Base-by-base conservation (phyloP, 2,113 vertebrate genomes). In the Heterocephalus glaber region DNA sequence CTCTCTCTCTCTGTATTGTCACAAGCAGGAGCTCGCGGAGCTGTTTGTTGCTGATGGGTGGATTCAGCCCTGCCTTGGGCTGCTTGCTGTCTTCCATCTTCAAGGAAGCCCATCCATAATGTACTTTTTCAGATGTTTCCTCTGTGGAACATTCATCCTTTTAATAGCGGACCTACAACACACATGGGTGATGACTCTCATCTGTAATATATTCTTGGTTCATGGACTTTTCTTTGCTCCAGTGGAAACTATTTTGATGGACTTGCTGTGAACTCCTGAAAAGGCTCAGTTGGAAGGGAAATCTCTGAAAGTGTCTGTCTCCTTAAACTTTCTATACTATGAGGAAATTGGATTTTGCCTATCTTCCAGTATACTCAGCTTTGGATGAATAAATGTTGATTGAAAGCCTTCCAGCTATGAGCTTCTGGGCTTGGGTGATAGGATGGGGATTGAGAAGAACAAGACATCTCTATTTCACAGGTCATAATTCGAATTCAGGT, bases 191-290 rank as follows among this genome's bases (percentile, higher is more conserved):
- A 79, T 4, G 81, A 82, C 65, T 93, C 61, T 86, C 87, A 68
- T 95, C 63, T 84, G 54, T 95, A 89, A 95, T 33, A 13, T 74
- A 54, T 95, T 93, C 76, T 0, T 0, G 65, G 82, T 88, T 58
- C 93, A 49, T 14, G 16, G 86, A 60, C 82, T 94, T 96, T 44
- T 89, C 79, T 94, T 93, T 92, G 86, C 60, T 97, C 35, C 90
- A 90, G 60, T 80, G 92, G 38, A 96, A 97, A 97, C 87, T 86
- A 92, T 94, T 97, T 88, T 93, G 90, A 92, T 92, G 94, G 96
- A 93, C 47, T 92, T 92, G 66, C 81, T 89, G 77, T 85, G 58
- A 49, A 89, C 28, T 96, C 44, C 26, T 74, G 89, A 94, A 95
- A 86, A 96, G 68, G n/a, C 24, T 94, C 60, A n/a, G 58, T 88